These are phyloP conservation scores for Hyppa rectilinea DNA, from an alignment of 2,888 invertebrate genomes.

Conservation along the genomic window DNA sequence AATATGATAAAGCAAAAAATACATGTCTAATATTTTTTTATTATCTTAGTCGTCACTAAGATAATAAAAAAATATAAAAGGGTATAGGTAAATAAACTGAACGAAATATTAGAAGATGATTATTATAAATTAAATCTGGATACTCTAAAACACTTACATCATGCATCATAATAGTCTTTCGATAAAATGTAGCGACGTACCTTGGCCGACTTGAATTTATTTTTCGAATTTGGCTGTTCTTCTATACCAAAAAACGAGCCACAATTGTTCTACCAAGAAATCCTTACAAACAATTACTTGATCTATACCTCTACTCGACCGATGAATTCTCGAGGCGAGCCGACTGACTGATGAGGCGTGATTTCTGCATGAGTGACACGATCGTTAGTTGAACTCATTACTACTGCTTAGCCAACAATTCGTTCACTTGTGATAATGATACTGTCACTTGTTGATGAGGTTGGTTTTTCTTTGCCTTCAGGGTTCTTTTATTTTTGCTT, in stretches of 20 bases:
- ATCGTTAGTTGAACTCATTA: conserved; percentile 58
- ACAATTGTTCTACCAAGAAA: conserved; percentile 6
- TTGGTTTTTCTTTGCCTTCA: conserved; percentile 9
- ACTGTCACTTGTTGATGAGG: conserved; percentile 35
- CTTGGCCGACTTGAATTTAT: no score
- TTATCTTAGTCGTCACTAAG: no score
- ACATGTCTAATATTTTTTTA: no score
- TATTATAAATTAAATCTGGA: no score
- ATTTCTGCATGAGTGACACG: conserved; percentile 57
- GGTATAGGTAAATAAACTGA: no score
- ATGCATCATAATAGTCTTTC: no score
- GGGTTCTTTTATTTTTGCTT: neutral
- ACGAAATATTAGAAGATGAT: no score
- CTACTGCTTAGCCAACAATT: conserved; percentile 45
- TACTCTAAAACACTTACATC: no score
- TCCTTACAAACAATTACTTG: conserved; percentile 44
- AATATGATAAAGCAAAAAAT: no score
- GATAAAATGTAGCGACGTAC: no score
- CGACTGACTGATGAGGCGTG: conserved; percentile 62
- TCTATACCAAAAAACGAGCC: neutral
- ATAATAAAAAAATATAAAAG: no score
- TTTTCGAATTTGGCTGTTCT: no score
- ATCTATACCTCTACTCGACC: conserved; percentile 20
- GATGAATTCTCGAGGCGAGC: conserved; percentile 39
- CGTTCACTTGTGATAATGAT: conserved; percentile 43